Percentiles rank a stretch among this genome's conserved stretches.
These are phyloP conservation scores for Melikaiella ostensackeni DNA, from an alignment of 2,888 invertebrate species.

Conservation along the genomic window DNA sequence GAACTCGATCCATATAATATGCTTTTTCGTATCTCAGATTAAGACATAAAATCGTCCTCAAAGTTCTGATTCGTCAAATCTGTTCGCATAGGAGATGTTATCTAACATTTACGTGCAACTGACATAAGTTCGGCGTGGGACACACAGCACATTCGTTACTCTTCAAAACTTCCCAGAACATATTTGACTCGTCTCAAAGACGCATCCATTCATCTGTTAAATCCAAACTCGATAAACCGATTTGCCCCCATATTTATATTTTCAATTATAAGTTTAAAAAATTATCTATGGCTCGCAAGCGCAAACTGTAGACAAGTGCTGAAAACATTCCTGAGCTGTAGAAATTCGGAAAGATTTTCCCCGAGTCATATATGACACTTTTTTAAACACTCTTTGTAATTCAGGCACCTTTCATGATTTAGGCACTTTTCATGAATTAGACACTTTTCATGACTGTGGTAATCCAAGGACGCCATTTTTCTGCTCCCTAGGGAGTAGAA, in stretches of 20 bases:
- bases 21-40: not conserved
- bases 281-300: no score
- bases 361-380: no score
- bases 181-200: conserved; percentile 1
- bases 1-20: not conserved
- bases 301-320: no score
- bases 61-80: conserved; percentile 24
- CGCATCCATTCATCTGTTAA: conserved; percentile 10
- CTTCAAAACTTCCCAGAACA: conserved; percentile 22
- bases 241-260: not conserved
- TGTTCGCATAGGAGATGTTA: conserved; percentile 18
- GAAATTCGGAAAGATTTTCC: no score
- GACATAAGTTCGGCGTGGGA: not conserved
- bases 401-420: no score
- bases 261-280: not conserved
- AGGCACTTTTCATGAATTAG: no score
- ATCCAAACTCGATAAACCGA: conserved; percentile 8
- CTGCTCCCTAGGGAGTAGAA: no score
- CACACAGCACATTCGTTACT: conserved; percentile 20
- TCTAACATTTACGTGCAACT: conserved; percentile 19
- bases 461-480: no score
- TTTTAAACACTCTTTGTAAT: no score
- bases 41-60: not conserved
- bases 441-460: no score
- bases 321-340: no score